Evolutionary conservation across 35 echinoderm and acorn worm genomes (phyloP).

Genomic region (Anneissia japonica): DNA sequence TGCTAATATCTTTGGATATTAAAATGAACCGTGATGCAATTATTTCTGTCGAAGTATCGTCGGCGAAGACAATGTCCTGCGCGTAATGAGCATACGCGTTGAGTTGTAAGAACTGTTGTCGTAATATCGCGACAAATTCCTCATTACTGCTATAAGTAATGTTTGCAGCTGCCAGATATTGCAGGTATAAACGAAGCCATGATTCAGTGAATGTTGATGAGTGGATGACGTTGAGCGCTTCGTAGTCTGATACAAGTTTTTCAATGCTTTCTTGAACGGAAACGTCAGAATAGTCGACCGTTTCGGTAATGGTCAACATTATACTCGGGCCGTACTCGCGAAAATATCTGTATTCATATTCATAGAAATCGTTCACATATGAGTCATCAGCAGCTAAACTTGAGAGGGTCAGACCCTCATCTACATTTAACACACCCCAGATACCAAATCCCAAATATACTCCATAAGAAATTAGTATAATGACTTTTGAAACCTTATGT

Average conservation of each 20-base stretch:
- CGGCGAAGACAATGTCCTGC: conserved; percentile 62
- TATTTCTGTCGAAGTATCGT: conserved; percentile 31
- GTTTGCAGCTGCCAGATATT: conserved; percentile 15
- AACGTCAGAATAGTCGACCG: conserved; percentile 59
- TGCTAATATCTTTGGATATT: conserved; percentile 8
- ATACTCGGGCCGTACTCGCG: conserved; percentile 46
- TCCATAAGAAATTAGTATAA: conserved; percentile 27
- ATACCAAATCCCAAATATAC: conserved; percentile 44
- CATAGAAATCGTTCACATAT: conserved; percentile 44
- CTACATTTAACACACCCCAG: conserved; percentile 42
- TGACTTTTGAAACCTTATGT: conserved; percentile 25
- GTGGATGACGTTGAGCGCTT: conserved; percentile 32
- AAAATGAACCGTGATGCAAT: conserved; percentile 62
- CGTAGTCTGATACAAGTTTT: conserved; percentile 36
- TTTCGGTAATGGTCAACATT: conserved; percentile 48
- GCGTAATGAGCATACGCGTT: conserved; percentile 33
- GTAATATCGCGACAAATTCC: conserved; percentile 29
- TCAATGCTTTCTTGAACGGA: conserved; percentile 41
- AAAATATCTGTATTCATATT: conserved; percentile 41
- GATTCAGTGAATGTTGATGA: conserved; percentile 53
- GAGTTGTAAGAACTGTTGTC: conserved; percentile 43
- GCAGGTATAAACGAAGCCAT: conserved; percentile 61
- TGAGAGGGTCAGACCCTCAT: conserved; percentile 59
- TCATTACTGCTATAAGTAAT: conserved; percentile 13
- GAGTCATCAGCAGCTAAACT: conserved; percentile 68